Percentiles rank a stretch among this genome's conserved stretches.
These are phyloP conservation scores for Chrysochloris asiatica DNA, from an alignment of 2,113 vertebrate genomes.

Conservation along the genomic window DNA sequence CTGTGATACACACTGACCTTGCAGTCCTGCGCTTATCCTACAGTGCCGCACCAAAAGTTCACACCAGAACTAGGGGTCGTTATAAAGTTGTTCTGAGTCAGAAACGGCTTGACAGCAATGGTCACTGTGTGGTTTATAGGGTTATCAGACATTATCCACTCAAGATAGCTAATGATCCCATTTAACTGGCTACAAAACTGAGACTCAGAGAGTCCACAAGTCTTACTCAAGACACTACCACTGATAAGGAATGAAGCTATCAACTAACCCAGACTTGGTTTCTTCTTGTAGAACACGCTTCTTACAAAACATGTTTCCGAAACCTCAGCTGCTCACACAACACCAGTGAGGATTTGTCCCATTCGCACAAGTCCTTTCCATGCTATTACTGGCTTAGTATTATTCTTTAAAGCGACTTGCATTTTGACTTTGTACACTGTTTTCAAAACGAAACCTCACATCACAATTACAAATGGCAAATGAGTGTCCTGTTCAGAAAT, in stretches of 20 bases:
- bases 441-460: constrained; percentile 32
- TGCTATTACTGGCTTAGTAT: not conserved
- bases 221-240: not conserved
- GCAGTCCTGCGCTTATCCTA: too few species aligned
- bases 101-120: too few species aligned
- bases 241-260: not conserved
- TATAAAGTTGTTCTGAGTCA: too few species aligned
- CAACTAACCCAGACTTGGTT: too few species aligned
- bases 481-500: not conserved
- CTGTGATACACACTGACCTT: too few species aligned
- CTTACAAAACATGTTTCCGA: not conserved
- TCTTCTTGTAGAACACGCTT: accelerated
- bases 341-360: too few species aligned
- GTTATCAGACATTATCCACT: not conserved
- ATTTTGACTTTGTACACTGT: not conserved
- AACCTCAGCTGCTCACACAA: not conserved
- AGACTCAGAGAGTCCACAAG: not conserved
- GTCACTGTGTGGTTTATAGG: not conserved
- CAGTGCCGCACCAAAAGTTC: too few species aligned
- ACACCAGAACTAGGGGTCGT: too few species aligned
- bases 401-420: not conserved
- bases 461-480: not conserved
- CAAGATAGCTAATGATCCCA: not conserved
- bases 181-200: not conserved
- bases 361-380: too few species aligned